Conservation (phyloP, 2,888 invertebrate genomes). For the Pseudeuparius sepicola region DNA sequence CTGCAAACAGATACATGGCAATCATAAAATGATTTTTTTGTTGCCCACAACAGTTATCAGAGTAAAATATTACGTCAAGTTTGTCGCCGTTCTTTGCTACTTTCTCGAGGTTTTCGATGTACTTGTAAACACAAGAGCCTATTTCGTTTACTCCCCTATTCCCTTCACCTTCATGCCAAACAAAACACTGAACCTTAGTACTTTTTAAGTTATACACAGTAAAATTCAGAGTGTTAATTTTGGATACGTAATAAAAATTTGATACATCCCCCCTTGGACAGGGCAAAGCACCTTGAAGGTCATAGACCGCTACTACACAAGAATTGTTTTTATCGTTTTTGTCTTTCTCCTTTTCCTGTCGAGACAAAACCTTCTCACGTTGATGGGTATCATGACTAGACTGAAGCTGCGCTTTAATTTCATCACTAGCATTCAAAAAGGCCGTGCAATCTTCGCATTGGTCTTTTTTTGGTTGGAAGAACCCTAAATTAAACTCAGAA, state of each 20-base stretch:
- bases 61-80: constrained; percentile 21
- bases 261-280: constrained; percentile 22
- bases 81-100: constrained; percentile 5
- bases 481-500: no score
- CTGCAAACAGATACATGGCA: constrained; percentile 19
- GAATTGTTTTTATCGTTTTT: constrained; percentile 14
- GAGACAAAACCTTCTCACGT: constrained; percentile 21
- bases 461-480: no score
- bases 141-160: constrained; percentile 31
- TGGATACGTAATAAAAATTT: constrained; percentile 24
- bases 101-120: constrained; percentile 19
- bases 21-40: constrained; percentile 26
- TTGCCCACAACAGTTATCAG: constrained; percentile 26
- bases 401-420: constrained; percentile 15
- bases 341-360: constrained; percentile 22
- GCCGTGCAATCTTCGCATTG: constrained; percentile 16
- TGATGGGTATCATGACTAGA: constrained; percentile 18
- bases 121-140: constrained; percentile 30
- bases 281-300: constrained; percentile 23
- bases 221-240: constrained; percentile 22
- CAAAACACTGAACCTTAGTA: constrained; percentile 24
- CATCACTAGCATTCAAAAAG: constrained; percentile 12
- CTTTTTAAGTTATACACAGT: constrained; percentile 19
- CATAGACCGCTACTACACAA: constrained; percentile 20
- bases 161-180: constrained; percentile 31